Conservation (phyloP, 2,888 invertebrate genomes). For the Brachyopa scutellaris region DNA sequence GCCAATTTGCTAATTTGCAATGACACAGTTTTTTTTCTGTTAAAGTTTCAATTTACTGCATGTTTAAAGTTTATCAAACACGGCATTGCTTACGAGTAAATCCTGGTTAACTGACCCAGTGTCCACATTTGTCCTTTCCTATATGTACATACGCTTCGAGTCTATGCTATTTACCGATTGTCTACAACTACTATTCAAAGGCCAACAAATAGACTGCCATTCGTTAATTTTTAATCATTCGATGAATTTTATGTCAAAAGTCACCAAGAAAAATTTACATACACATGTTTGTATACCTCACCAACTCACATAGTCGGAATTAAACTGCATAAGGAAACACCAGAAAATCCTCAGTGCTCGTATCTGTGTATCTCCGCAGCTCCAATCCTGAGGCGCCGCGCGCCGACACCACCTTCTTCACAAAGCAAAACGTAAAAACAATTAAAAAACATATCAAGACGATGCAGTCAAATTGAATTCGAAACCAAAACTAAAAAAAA, state of each 20-base stretch:
- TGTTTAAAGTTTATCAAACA: background rate
- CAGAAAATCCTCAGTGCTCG: background rate
- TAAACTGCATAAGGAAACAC: constrained; percentile 40
- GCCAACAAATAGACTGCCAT: background rate
- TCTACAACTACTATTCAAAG: background rate
- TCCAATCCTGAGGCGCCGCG: constrained; percentile 9
- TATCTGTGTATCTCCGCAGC: too few relatives aligned
- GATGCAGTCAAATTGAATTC: constrained; percentile 31
- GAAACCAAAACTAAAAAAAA: constrained; percentile 31
- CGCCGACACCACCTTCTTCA: background rate
- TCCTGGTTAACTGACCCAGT: constrained; percentile 12
- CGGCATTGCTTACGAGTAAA: too few relatives aligned
- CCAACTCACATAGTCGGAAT: too few relatives aligned
- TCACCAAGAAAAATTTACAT: background rate
- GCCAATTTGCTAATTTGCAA: too few relatives aligned
- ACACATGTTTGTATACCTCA: background rate
- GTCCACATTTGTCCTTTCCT: too few relatives aligned
- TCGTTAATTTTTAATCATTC: constrained; percentile 14
- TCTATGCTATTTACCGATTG: too few relatives aligned
- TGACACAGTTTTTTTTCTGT: too few relatives aligned
- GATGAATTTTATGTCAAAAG: constrained; percentile 39
- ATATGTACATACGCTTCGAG: too few relatives aligned
- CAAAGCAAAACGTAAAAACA: constrained; percentile 11
- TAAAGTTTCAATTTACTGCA: too few relatives aligned
- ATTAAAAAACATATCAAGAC: constrained; percentile 33